phyloP scores from a whole-genome alignment of 1,140 invertebrate genomes.

The Temnothorax nylanderi region DNA sequence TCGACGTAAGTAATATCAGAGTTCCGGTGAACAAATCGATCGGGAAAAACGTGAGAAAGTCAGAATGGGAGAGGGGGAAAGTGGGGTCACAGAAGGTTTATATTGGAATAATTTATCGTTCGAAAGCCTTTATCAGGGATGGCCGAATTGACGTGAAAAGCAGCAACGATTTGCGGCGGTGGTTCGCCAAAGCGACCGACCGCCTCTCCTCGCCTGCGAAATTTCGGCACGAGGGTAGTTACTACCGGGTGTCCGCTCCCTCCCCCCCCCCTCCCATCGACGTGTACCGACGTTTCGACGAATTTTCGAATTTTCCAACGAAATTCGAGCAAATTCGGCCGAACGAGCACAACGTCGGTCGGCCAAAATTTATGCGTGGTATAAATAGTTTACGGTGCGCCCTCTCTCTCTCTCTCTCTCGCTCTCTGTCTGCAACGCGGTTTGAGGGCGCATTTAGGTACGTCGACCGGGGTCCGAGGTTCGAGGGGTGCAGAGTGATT shows the following conservation, averaged over 20 bases:
- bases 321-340: conserved; percentile 63
- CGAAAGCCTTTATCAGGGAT: conserved; percentile 64
- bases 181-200: conserved; percentile 60
- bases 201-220: conserved; percentile 62
- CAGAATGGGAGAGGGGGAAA: not conserved
- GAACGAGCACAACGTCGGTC: conserved; percentile 60
- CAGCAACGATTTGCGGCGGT: conserved; percentile 71
- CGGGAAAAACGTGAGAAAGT: not conserved
- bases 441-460: conserved; percentile 42
- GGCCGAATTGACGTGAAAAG: conserved; percentile 72
- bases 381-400: conserved; percentile 73
- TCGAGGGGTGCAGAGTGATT: conserved; percentile 14
- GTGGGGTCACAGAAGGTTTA: conserved; percentile 43
- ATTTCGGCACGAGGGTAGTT: conserved; percentile 60
- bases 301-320: conserved; percentile 71
- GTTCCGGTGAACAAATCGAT: conserved; percentile 10
- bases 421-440: not conserved
- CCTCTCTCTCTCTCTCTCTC: not conserved
- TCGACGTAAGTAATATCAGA: conserved; percentile 6
- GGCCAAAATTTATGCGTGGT: conserved; percentile 71
- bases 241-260: conserved; percentile 7
- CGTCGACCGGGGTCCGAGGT: conserved; percentile 26
- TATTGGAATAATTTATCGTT: conserved; percentile 73
- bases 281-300: conserved; percentile 59
- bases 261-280: not conserved